Percentiles rank a stretch among this genome's conserved stretches.
phyloP scores from a whole-genome alignment of 2,888 invertebrate species.

The Hermaeophaga mercurialis region DNA sequence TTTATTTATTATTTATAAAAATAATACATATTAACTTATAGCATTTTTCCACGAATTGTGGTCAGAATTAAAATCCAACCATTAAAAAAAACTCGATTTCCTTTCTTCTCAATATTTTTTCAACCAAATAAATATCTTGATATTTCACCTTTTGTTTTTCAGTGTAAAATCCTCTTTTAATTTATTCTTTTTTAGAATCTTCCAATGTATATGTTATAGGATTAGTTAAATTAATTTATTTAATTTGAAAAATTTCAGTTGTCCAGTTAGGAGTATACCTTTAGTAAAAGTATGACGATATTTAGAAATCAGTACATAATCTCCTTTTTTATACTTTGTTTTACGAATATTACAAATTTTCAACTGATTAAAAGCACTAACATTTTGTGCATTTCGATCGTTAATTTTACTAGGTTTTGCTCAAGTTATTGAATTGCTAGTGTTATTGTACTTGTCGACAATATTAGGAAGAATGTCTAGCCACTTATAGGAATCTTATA shows the following conservation, averaged over 20 bases:
- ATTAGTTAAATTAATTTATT: slow-evolving; percentile 42
- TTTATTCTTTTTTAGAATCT: slow-evolving; percentile 39
- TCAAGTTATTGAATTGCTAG: slow-evolving; percentile 23
- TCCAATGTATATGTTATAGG: slow-evolving; percentile 45
- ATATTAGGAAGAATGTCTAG: slow-evolving; percentile 25
- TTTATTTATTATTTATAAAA: too few relatives aligned
- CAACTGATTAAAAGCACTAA: slow-evolving; percentile 23
- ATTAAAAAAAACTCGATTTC: slow-evolving; percentile 36
- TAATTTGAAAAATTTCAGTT: too few relatives aligned
- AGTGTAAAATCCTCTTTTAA: slow-evolving; percentile 45
- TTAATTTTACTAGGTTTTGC: slow-evolving; percentile 22
- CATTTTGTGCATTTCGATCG: slow-evolving; percentile 14
- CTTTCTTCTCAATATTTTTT: slow-evolving; percentile 43
- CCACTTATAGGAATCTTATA: slow-evolving; percentile 40
- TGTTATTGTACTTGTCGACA: slow-evolving; percentile 24
- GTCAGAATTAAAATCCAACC: too few relatives aligned
- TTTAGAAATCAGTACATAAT: slow-evolving; percentile 45
- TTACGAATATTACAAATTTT: slow-evolving; percentile 25
- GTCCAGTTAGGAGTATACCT: slow-evolving; percentile 49
- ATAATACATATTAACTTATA: too few relatives aligned
- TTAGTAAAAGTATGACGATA: slow-evolving; percentile 46
- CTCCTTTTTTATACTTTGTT: slow-evolving; percentile 32
- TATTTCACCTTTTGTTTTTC: slow-evolving; percentile 45
- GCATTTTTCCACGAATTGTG: too few relatives aligned
- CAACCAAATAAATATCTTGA: slow-evolving; percentile 47